Percentiles rank a stretch among this genome's conserved stretches.
Evolutionary conservation across 2,888 invertebrate species (phyloP).

Genomic region (Piscicola geometra): DNA sequence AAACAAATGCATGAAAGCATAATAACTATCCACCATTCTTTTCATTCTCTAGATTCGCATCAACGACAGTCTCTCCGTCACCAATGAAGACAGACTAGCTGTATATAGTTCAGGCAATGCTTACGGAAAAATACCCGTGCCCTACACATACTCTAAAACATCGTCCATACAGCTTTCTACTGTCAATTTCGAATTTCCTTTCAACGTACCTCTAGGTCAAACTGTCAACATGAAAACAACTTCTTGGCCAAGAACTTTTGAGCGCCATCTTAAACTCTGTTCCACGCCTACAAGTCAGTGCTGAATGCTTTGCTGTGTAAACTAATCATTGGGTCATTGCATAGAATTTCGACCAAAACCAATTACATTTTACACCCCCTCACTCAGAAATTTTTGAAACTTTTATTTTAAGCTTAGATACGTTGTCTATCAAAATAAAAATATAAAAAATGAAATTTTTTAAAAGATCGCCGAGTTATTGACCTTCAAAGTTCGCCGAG

Average conservation of each 20-base stretch:
- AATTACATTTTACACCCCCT: no score
- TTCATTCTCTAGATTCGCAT: no score
- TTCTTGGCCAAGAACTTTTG: constrained; percentile 1
- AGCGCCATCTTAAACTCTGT: background rate
- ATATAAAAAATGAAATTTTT: no score
- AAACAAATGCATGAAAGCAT: no score
- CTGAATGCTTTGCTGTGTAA: no score
- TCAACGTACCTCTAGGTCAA: background rate
- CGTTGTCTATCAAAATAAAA: no score
- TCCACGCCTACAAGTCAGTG: background rate
- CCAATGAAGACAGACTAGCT: background rate
- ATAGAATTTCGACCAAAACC: no score
- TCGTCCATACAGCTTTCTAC: constrained; percentile 3
- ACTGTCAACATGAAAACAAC: background rate
- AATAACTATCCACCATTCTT: no score
- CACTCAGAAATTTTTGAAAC: background rate
- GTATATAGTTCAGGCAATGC: constrained; percentile 5
- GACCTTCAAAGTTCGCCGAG: no score
- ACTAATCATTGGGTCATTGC: no score
- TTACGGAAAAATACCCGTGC: constrained; percentile 14
- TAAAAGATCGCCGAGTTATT: no score
- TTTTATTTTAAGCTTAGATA: no score
- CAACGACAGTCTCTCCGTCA: background rate
- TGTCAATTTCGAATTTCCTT: background rate
- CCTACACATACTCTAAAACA: background rate